These are phyloP conservation scores for Dolichallabes microphthalmus DNA, from an alignment of 2,113 vertebrate species.

Conservation along the genomic window DNA sequence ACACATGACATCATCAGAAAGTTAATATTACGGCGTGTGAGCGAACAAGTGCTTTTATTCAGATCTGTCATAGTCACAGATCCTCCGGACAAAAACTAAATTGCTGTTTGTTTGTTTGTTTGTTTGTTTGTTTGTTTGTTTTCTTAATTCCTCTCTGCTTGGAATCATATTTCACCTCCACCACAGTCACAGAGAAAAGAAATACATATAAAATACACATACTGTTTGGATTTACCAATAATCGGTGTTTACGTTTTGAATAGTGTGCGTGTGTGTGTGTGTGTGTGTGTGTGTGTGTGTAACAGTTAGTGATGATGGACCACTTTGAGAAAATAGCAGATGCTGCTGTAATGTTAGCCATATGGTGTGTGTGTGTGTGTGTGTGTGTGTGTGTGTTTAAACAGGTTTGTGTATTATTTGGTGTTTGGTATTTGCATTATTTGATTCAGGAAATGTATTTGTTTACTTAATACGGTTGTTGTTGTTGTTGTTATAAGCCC, in stretches of 20 bases:
- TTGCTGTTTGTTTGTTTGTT: neutral
- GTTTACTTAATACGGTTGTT: neutral
- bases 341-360: slow-evolving; percentile 5
- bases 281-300: neutral
- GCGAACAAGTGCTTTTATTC: neutral
- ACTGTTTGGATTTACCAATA: no score
- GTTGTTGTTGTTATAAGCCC: neutral
- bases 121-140: neutral
- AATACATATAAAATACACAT: no score
- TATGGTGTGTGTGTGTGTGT: slow-evolving; percentile 8
- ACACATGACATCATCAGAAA: neutral
- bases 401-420: neutral
- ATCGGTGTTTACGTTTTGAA: neutral
- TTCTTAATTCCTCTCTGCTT: neutral
- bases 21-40: neutral
- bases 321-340: slow-evolving; percentile 12
- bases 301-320: slow-evolving; percentile 6
- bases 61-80: neutral
- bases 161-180: neutral
- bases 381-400: slow-evolving; percentile 6
- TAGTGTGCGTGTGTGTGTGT: neutral
- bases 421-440: neutral
- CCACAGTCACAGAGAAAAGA: neutral
- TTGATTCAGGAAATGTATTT: neutral
- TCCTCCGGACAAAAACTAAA: neutral